Conservation (phyloP, 1,140 invertebrate species). For the Ericerus pela region DNA sequence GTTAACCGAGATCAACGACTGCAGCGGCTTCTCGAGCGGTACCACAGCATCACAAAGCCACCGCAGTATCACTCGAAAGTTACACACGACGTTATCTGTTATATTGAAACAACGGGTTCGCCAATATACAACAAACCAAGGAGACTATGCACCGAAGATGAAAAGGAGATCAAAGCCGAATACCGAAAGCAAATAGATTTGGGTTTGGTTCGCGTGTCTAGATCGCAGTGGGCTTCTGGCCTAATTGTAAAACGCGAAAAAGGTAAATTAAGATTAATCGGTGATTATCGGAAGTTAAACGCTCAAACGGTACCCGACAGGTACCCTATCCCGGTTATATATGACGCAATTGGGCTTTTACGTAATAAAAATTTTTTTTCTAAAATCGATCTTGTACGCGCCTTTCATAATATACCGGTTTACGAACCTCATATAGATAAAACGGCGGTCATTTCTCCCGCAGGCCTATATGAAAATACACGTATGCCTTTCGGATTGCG, state of each 20-base stretch:
- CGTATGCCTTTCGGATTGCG: constrained; percentile 31
- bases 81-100: no score
- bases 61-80: no score
- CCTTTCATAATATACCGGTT: constrained; percentile 35
- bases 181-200: no score
- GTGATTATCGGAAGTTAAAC: constrained; percentile 36
- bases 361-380: constrained; percentile 31
- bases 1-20: no score
- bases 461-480: constrained; percentile 17
- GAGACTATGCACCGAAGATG: no score
- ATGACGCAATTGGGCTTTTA: constrained; percentile 27
- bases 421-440: constrained; percentile 27
- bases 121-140: no score
- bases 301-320: constrained; percentile 28
- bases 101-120: no score
- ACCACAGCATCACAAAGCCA: no score
- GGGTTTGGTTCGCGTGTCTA: constrained; percentile 22
- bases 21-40: no score
- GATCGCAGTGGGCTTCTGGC: constrained; percentile 31
- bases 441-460: constrained; percentile 24
- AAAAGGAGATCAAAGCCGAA: no score
- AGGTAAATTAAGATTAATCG: constrained; percentile 30
- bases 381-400: constrained; percentile 33
- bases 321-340: constrained; percentile 30
- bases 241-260: constrained; percentile 36